Evolutionary conservation across 2,113 vertebrate genomes (phyloP).

Genomic region (Etheostoma cragini): DNA sequence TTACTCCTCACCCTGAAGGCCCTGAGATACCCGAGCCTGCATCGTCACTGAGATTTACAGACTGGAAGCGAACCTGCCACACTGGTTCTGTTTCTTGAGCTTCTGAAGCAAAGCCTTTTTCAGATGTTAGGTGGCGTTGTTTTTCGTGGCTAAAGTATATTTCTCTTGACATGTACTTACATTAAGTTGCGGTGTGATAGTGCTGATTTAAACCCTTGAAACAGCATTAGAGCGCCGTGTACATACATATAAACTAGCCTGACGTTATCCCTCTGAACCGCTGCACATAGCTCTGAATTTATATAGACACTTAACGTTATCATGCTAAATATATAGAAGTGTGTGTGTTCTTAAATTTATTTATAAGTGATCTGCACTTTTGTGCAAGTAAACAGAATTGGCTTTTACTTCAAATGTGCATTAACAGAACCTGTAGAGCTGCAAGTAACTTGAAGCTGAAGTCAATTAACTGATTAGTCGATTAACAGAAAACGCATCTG

Average conservation of each 20-base stretch:
- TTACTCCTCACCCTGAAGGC: slow-evolving; percentile 25
- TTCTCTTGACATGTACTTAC: slow-evolving; percentile 18
- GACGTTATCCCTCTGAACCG: background rate
- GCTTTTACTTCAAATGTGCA: background rate
- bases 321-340: background rate
- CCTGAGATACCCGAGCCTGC: slow-evolving; percentile 37
- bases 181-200: slow-evolving; percentile 22
- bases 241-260: background rate
- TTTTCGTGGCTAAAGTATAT: slow-evolving; percentile 25
- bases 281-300: background rate
- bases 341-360: background rate
- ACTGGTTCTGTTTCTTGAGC: background rate
- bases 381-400: background rate
- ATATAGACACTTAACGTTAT: background rate
- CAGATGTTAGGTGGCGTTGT: background rate
- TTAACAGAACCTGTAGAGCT: background rate
- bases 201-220: slow-evolving; percentile 14
- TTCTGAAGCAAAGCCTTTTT: slow-evolving; percentile 30
- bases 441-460: background rate
- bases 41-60: background rate
- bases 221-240: slow-evolving; percentile 4
- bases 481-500: background rate
- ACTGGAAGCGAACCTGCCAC: slow-evolving; percentile 12
- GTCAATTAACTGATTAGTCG: background rate
- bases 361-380: background rate